phyloP scores from a whole-genome alignment of 2,888 invertebrate genomes.

The Monopis laevigella region DNA sequence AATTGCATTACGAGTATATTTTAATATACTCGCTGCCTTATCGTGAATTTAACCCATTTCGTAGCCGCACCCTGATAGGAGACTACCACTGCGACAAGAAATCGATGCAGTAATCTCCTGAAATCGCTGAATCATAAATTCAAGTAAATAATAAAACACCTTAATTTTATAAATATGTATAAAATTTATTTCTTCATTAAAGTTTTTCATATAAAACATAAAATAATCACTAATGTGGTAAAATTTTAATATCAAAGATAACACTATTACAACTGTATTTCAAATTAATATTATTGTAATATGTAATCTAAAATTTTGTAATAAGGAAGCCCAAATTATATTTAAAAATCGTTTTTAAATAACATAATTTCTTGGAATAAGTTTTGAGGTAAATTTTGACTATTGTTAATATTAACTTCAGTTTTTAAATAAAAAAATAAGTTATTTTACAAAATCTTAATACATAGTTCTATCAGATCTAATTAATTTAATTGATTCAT shows the following conservation, averaged over 20 bases:
- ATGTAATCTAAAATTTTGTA: neutral
- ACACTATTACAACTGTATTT: neutral
- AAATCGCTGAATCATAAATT: too few relatives aligned
- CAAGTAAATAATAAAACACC: slow-evolving; percentile 6
- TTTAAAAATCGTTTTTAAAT: neutral
- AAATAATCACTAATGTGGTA: slow-evolving; percentile 52
- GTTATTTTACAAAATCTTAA: slow-evolving; percentile 7
- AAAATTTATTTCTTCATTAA: slow-evolving; percentile 39
- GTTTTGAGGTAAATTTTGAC: neutral
- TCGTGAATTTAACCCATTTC: too few relatives aligned
- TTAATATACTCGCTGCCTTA: too few relatives aligned
- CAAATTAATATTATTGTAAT: neutral
- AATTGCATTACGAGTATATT: too few relatives aligned
- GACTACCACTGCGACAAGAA: too few relatives aligned
- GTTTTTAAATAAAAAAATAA: slow-evolving; percentile 5
- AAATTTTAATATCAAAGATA: slow-evolving; percentile 27
- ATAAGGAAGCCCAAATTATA: neutral
- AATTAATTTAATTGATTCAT: neutral
- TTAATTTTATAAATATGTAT: slow-evolving; percentile 1
- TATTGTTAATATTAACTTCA: neutral
- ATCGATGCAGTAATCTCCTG: too few relatives aligned
- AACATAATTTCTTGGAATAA: too few relatives aligned
- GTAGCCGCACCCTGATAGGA: too few relatives aligned
- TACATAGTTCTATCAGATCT: neutral
- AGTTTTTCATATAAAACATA: slow-evolving; percentile 49